Base-by-base conservation (phyloP, 2,113 vertebrate genomes). In the Alethe castanea region DNA sequence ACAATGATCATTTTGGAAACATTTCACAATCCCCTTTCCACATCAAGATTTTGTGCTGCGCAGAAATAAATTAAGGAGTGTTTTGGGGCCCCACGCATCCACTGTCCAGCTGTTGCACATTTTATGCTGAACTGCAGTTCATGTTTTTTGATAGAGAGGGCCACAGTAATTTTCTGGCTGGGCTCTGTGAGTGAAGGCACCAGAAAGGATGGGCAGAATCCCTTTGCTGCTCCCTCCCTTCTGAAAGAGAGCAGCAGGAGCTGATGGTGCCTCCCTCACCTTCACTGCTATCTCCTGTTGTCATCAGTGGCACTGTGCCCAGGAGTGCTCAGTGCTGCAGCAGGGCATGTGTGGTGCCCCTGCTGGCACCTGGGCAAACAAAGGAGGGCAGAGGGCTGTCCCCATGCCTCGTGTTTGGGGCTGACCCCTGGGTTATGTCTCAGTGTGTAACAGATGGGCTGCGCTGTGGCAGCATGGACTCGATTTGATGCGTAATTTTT, bases 11-110 rank as follows among this genome's bases (percentile, higher is more conserved):
- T 93, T 88, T 92, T 95, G 76, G 88, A 96, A 95, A 78, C 61
- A 35, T 86, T 94, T 90, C 85, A 66, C 64, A 50, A 71, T 86
- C 45, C 6, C 24, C 44, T 92, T 78, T 71, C 42, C 47, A 1
- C 44, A 15, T 95, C 76, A 83, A 78, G 56, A 86, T 60, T 86
- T 81, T 25, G 14, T 81, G 53, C 86, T 42, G 65, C 35, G 42
- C 31, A 86, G 65, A 96, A 93, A 92, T 86, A 93, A 92, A 93
- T 92, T 50, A 88, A 60, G 33, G 19, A 20, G 35, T 70, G 60
- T 81, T 86, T 90, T 64, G 82, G 31, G 72, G 60, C 88, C 79
- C 69, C 88, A 76, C 0, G 0, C 72, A 84, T 90, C 67, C 60
- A 59, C 64, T 0, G 1, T 88, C 86, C 92, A 90, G 82, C 76